These are phyloP conservation scores for Lamprologus ornatipinnis DNA, from an alignment of 2,113 vertebrate genomes.

Conservation along the genomic window DNA sequence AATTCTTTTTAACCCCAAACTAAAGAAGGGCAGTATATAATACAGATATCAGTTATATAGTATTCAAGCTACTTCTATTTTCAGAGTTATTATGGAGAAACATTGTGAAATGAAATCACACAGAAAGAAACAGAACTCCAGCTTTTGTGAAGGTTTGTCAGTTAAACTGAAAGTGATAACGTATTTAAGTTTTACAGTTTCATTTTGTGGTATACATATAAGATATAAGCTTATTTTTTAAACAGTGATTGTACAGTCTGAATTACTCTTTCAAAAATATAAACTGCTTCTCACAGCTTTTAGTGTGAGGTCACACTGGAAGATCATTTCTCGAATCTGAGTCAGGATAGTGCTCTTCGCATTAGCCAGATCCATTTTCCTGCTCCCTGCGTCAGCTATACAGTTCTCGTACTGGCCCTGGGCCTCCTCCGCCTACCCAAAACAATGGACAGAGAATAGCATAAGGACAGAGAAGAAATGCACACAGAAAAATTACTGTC, in stretches of 20 bases:
- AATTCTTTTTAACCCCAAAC: background rate
- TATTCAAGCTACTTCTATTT: background rate
- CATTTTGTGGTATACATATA: background rate
- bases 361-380: constrained; percentile 76
- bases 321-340: constrained; percentile 87
- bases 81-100: background rate
- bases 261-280: background rate
- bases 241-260: background rate
- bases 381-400: constrained; percentile 80
- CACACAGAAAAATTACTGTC: background rate
- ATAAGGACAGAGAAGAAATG: background rate
- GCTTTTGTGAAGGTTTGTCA: background rate
- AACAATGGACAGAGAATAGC: background rate
- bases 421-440: constrained; percentile 85
- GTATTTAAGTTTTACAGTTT: background rate
- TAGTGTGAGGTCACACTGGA: constrained; percentile 94
- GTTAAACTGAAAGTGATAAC: background rate
- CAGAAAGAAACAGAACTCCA: background rate
- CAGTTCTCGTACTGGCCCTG: constrained; percentile 86
- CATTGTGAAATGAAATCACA: background rate
- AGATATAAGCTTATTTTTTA: accelerated
- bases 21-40: background rate
- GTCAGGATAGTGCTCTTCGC: constrained; percentile 85
- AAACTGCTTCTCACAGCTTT: constrained; percentile 82
- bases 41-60: background rate